These are phyloP conservation scores for Oscheius sp. DNA, from an alignment of 1,140 invertebrate species.

Conservation along the genomic window DNA sequence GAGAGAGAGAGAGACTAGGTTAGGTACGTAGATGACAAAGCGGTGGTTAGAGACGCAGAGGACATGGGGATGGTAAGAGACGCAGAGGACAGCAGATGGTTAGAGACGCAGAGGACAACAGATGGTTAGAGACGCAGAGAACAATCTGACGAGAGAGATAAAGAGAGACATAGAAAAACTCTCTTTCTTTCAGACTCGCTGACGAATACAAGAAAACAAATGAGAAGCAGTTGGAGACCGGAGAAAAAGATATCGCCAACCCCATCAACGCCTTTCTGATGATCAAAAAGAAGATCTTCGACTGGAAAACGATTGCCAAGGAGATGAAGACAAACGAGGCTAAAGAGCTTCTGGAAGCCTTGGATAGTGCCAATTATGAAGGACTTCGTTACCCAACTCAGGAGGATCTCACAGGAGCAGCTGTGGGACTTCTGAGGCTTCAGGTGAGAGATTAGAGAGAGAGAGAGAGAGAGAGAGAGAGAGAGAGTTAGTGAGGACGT, in stretches of 20 bases:
- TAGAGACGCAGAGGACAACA: no score
- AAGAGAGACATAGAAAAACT: no score
- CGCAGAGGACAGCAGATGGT: no score
- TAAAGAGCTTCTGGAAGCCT: neutral
- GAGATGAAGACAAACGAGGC: conserved; percentile 42
- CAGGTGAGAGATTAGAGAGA: no score
- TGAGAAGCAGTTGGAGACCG: conserved; percentile 19
- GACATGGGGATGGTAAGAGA: no score
- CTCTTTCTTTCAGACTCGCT: conserved; percentile 25
- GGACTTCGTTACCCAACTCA: conserved; percentile 28
- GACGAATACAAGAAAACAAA: conserved; percentile 34
- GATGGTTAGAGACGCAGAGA: no score
- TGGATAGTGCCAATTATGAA: conserved; percentile 19
- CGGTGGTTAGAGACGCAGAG: no score
- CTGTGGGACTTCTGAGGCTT: conserved; percentile 85
- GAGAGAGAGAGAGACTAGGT: neutral
- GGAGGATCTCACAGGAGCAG: conserved; percentile 84
- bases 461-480: no score
- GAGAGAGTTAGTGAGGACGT: no score
- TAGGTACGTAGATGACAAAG: neutral
- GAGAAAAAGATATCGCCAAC: conserved; percentile 66
- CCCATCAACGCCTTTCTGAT: conserved; percentile 93
- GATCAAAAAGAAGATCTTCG: conserved; percentile 76
- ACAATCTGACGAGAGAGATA: no score
- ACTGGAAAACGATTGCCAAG: conserved; percentile 52